Evolutionary conservation across 2,888 invertebrate genomes (phyloP), one percentile per base, ranked within the genome.

Genomic region (Clitarchus hookeri): DNA sequence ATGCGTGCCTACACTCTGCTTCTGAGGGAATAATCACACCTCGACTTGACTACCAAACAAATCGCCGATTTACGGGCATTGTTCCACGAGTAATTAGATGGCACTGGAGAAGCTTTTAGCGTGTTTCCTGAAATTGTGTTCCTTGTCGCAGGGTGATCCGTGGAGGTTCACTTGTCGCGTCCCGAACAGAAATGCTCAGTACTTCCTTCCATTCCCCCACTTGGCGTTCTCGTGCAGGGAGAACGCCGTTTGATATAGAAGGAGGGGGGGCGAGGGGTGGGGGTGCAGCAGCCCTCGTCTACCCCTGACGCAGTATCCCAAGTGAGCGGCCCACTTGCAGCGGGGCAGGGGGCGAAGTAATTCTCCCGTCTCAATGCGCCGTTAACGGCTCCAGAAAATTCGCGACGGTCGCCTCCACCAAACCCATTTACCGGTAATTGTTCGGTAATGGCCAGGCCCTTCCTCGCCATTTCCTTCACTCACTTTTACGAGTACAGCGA

Each of bases 351-450:
- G n/a, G 48, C 65, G 65, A 65, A 65, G 65, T n/a, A 19, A n/a
- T n/a, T 65, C 65, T 65, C n/a, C 36, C 13, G 65, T 65, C n/a
- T 65, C 65, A 9, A n/a, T n/a, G 65, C n/a, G 19, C 65, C 65
- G 65, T n/a, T 53, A 65, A 65, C 65, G n/a, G 65, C 65, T 65
- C 65, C n/a, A 19, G 23, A 23, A 65, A 65, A n/a, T 19, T 65
- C 65, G 8, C 19, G 65, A n/a, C 65, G 16, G 65, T 8, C 19
- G n/a, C n/a, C 65, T 65, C 23, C 65, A n/a, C 23, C 65, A 65
- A 65, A 65, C 65, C 65, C 65, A 65, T 65, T 65, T 65, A 65
- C 65, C n/a, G n/a, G 65, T 65, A 65, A 65, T 65, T 65, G 65
- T 65, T 65, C 16, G 65, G 65, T 65, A 65, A 65, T 65, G 65